phyloP scores from a whole-genome alignment of 2,888 invertebrate species.

The Atrina japonica region DNA sequence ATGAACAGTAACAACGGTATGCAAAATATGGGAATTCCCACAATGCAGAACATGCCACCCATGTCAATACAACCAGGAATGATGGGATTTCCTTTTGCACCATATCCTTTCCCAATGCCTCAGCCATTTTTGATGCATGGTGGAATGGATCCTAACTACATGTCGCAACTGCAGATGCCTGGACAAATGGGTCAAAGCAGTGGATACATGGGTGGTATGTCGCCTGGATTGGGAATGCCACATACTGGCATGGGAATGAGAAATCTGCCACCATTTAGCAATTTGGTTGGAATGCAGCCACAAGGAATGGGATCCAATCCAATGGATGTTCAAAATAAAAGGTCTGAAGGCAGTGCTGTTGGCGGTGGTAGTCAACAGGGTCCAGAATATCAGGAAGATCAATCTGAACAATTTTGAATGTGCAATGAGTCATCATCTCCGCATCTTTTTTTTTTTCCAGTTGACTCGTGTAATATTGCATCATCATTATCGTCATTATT shows the following conservation, averaged over 20 bases:
- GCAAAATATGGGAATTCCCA: constrained; percentile 39
- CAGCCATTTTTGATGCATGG: constrained; percentile 37
- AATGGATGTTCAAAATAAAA: too few relatives aligned
- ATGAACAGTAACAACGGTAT: not conserved
- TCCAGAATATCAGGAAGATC: too few relatives aligned
- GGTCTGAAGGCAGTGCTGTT: too few relatives aligned
- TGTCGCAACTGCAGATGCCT: constrained; percentile 32
- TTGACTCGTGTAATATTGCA: too few relatives aligned
- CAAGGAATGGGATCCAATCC: too few relatives aligned
- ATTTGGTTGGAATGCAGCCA: too few relatives aligned
- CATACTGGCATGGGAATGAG: constrained; percentile 9
- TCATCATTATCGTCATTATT: too few relatives aligned
- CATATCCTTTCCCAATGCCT: constrained; percentile 44
- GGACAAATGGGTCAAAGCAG: constrained; percentile 17
- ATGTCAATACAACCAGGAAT: constrained; percentile 25
- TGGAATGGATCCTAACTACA: constrained; percentile 30
- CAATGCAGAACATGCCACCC: constrained; percentile 20
- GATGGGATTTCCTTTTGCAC: constrained; percentile 43
- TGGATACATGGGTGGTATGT: constrained; percentile 10
- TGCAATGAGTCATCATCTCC: too few relatives aligned
- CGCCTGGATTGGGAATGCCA: constrained; percentile 20
- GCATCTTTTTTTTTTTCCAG: too few relatives aligned
- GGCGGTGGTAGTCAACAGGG: too few relatives aligned
- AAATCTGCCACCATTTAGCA: not conserved
- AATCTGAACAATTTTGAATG: too few relatives aligned